Evolutionary conservation across 2,113 vertebrate species (phyloP), one percentile per base, ranked within the genome.

Genomic region (Sus scrofa): DNA sequence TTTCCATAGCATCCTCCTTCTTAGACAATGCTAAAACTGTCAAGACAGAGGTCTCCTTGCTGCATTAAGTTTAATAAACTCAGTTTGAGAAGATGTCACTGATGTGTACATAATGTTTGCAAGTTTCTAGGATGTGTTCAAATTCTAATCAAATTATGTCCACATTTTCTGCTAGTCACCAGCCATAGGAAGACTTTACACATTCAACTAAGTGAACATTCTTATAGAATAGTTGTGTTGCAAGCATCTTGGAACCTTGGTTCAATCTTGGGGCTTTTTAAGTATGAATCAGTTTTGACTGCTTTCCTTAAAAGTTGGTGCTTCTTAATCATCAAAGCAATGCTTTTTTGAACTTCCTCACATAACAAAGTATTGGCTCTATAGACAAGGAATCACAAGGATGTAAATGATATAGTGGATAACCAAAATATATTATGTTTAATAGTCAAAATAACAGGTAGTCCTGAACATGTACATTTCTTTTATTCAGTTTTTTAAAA

Each of bases 1-100:
- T 1, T 79, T 89, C n/a, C 39, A 89, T 71, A 65, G 12, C 78
- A 34, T 86, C 24, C 30, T 74, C 14, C 67, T 16, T 74, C 54
- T 94, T 54, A 91, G 15, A 82, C 5, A 91, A 26, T n/a, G 52
- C 18, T 68, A 62, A 82, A 68, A 60, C 24, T 86, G 16, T 82
- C 58, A 94, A 91, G 67, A 87, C 16, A 75, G 6, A 87, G 77
- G 75, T 91, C 58, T 83, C 24, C 75, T 68, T 62, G n/a, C 18
- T 75, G 52, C 30, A 58, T 77, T 87, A 82, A 67, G 18, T 58
- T 86, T 74, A 91, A 71, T 62, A 83, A 88, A 56, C 50, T 94
- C 63, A 32, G 16, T 70, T 94, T 91, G 73, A 94, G 54, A 50
- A 8, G 19, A 13, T 87, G 37, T 86, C 34, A 86, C 6, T 52